Evolutionary conservation across 2,888 invertebrate genomes (phyloP).

Genomic region (Drosophila mulleri): DNA sequence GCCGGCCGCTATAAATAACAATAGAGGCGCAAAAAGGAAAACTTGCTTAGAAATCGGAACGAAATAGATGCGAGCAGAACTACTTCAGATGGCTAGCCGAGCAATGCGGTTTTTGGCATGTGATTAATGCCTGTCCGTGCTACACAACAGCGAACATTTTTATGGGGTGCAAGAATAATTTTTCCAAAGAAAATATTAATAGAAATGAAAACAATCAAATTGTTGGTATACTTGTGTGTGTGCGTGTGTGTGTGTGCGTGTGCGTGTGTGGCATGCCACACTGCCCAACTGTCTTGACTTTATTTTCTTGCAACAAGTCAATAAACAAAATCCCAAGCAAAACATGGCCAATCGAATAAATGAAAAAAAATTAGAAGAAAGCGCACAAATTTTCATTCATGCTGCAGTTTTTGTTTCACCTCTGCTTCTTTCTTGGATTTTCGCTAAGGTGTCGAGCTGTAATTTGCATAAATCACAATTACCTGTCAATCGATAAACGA

Average conservation of each 20-base stretch:
- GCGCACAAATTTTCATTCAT: constrained; percentile 54
- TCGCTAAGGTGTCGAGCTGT: constrained; percentile 65
- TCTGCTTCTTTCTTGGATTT: neutral
- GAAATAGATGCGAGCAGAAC: constrained; percentile 36
- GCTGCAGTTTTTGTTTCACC: constrained; percentile 16
- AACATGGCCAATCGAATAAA: constrained; percentile 33
- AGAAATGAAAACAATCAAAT: constrained; percentile 73
- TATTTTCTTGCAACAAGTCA: constrained; percentile 65
- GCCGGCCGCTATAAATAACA: constrained; percentile 62
- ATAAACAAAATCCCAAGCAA: constrained; percentile 65
- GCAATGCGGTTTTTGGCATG: constrained; percentile 50
- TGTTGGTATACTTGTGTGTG: constrained; percentile 5
- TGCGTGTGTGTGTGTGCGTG: neutral
- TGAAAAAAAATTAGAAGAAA: constrained; percentile 39
- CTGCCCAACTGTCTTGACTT: constrained; percentile 34
- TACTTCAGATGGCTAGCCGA: constrained; percentile 54
- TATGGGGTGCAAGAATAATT: constrained; percentile 76
- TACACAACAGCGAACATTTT: constrained; percentile 44
- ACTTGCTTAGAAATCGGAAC: constrained; percentile 43
- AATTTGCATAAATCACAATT: constrained; percentile 81
- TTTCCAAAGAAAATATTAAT: constrained; percentile 76
- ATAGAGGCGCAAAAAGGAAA: constrained; percentile 29
- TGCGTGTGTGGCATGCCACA: constrained; percentile 21
- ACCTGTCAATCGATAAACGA: constrained; percentile 78
- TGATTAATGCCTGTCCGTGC: constrained; percentile 78